Evolutionary conservation across 2,888 invertebrate species (phyloP), one percentile per base, ranked within the genome.

Genomic region (Laspeyria flexula): DNA sequence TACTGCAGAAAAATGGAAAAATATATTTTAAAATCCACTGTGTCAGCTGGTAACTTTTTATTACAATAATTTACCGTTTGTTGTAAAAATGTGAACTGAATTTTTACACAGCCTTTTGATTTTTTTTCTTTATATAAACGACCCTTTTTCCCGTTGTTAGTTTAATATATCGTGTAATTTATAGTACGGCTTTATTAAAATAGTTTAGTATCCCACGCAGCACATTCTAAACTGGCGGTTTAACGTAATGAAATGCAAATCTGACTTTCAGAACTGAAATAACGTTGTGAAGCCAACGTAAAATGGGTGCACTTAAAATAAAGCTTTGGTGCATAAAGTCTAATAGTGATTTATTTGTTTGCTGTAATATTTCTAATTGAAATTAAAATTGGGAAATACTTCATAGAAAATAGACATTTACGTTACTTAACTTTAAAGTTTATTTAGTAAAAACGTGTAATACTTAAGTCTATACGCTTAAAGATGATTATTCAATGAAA

Each of bases 201-300:
- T 47, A 41, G 29, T 46, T 46, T 35, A 49, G 43, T 43, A 38
- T 45, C 23, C 34, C 43, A 13, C 31, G 34, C 47, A 52, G 48
- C 46, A 55, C 47, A 60, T 44, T 58, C 55, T 48, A 15, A 5
- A n/a, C 29, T 37, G 37, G 51, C 34, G 37, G 43, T 60, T 43
- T 38, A 15, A 51, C 35, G 35, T 62, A 74, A 74, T 72, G 48
- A 67, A 72, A 74, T 75, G 74, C 64, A 73, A 73, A 73, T 70
- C 65, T 66, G 47, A 64, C 69, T 75, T 74, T 70, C 58, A 60
- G 55, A 43, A 43, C 47, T 48, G 41, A 45, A 65, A 55, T 55
- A 59, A 39, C 18, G 48, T 33, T 40, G 31, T 39, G 51, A 29
- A 33, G 49, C 35, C 35, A 39, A 45, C 30, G 46, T 55, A 7